A percentile compares a stretch with the other conserved stretches of the same genome.
Conservation (phyloP, 2,113 vertebrate species). For the Thalassoma bifasciatum region DNA sequence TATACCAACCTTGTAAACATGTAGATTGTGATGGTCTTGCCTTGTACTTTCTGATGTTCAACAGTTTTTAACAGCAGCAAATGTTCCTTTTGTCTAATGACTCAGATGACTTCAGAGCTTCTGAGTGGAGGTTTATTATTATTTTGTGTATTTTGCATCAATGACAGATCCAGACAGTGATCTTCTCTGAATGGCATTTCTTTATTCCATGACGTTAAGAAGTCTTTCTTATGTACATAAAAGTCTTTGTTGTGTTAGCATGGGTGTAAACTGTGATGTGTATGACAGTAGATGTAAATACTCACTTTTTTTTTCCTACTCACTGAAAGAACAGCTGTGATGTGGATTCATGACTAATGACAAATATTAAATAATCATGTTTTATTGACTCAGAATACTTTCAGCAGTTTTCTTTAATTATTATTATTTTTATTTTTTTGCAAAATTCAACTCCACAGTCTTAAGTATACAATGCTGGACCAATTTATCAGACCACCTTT, state of each 20-base stretch:
- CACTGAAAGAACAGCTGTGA: slow-evolving; percentile 90
- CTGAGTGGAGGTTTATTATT: slow-evolving; percentile 46
- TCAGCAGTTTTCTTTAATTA: neutral
- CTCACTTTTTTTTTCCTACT: slow-evolving; percentile 83
- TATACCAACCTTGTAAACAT: slow-evolving; percentile 89
- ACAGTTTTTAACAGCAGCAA: slow-evolving; percentile 78
- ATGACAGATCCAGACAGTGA: slow-evolving; percentile 66
- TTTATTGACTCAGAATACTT: slow-evolving; percentile 68
- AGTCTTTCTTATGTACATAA: slow-evolving; percentile 82
- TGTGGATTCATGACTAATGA: slow-evolving; percentile 93
- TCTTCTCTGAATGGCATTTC: slow-evolving; percentile 53
- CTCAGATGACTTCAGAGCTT: slow-evolving; percentile 57
- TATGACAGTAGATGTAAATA: slow-evolving; percentile 94
- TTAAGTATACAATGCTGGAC: too few species aligned
- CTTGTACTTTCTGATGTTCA: slow-evolving; percentile 93
- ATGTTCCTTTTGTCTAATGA: slow-evolving; percentile 66
- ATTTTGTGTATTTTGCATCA: slow-evolving; percentile 80
- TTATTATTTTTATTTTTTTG: too few species aligned
- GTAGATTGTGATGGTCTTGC: slow-evolving; percentile 88
- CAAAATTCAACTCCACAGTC: too few species aligned
- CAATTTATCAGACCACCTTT: too few species aligned
- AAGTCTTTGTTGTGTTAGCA: slow-evolving; percentile 93
- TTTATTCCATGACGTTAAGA: slow-evolving; percentile 87
- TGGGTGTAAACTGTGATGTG: slow-evolving; percentile 91
- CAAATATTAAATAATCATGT: slow-evolving; percentile 83